Percentiles rank a stretch among this genome's conserved stretches.
Conservation (phyloP, 2,888 invertebrate genomes). For the Torymus aiolomorphi region DNA sequence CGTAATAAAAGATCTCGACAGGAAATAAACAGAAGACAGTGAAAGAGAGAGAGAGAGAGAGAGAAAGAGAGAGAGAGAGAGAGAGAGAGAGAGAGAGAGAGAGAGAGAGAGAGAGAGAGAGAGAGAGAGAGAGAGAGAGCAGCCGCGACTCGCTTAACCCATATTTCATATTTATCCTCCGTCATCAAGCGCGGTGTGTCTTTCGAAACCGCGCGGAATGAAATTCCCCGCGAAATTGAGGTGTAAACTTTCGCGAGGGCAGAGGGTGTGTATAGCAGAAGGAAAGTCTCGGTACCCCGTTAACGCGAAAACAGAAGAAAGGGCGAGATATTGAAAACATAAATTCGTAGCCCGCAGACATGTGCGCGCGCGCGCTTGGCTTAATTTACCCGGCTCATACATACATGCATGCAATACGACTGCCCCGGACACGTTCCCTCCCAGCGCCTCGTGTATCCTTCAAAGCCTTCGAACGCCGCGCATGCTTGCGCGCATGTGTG, state of each 20-base stretch:
- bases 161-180: constrained; percentile 23
- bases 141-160: neutral
- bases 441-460: no score
- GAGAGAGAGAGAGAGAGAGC: neutral
- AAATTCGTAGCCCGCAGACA: constrained; percentile 61
- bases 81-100: neutral
- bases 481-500: no score
- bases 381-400: constrained; percentile 65
- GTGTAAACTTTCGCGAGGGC: constrained; percentile 35
- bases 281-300: neutral
- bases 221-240: constrained; percentile 40
- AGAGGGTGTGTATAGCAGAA: neutral
- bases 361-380: constrained; percentile 34
- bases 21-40: neutral
- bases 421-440: neutral
- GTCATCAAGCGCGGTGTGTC: constrained; percentile 4
- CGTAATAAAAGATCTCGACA: no score
- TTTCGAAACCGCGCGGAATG: constrained; percentile 25
- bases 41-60: neutral
- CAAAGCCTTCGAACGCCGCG: no score
- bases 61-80: neutral
- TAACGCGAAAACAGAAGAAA: constrained; percentile 11
- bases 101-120: neutral
- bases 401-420: constrained; percentile 64
- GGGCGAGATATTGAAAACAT: constrained; percentile 62